These are phyloP conservation scores for Otis tarda DNA, from an alignment of 2,113 vertebrate genomes.

Conservation along the genomic window DNA sequence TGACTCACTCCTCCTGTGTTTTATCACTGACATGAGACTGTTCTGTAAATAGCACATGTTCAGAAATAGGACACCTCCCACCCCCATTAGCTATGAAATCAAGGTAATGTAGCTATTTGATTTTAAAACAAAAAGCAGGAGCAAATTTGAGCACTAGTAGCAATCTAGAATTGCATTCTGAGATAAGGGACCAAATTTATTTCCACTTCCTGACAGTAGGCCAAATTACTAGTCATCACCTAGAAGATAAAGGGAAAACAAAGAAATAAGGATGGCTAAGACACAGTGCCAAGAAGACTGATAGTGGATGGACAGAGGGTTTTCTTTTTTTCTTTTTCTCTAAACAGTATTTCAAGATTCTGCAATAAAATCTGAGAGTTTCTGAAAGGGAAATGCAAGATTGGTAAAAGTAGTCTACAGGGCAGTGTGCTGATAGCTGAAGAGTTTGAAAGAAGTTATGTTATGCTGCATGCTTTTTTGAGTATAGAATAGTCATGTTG, in stretches of 20 bases:
- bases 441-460: neutral
- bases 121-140: constrained; percentile 32
- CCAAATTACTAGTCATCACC: neutral
- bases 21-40: constrained; percentile 43
- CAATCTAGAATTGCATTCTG: neutral
- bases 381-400: neutral
- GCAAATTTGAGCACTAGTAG: neutral
- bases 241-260: neutral
- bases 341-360: neutral
- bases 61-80: constrained; percentile 56
- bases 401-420: neutral
- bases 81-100: constrained; percentile 47
- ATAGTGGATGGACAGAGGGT: neutral
- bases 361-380: neutral
- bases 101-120: constrained; percentile 10
- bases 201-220: neutral
- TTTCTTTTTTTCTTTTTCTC: neutral
- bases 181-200: neutral
- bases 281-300: neutral
- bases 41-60: constrained; percentile 55
- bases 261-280: neutral
- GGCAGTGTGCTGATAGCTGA: neutral
- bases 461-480: neutral
- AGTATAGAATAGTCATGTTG: neutral
- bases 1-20: constrained; percentile 43